Percentiles rank a stretch among this genome's conserved stretches.
Evolutionary conservation across 2,797 vertebrate species (phyloP).

Genomic region (Tokudaia tokunoshimensis): DNA sequence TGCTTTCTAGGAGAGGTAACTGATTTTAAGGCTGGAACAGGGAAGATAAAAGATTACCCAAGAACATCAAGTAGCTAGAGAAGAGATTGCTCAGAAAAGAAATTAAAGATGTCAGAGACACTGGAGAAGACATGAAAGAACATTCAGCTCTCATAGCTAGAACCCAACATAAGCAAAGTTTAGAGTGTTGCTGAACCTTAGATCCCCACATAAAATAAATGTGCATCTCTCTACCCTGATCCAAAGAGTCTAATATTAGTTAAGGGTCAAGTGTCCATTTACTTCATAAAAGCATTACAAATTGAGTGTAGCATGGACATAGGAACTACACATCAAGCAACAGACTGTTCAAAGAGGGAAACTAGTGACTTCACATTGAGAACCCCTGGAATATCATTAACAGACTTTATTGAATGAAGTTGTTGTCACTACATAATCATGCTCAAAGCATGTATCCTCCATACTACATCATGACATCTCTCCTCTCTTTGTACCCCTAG

Average conservation of each 20-base stretch:
- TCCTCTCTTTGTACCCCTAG: background rate
- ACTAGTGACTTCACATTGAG: background rate
- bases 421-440: background rate
- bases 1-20: background rate
- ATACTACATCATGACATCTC: background rate
- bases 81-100: background rate
- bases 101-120: background rate
- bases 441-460: no score
- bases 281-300: background rate
- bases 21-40: background rate
- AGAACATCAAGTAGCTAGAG: background rate
- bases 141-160: background rate
- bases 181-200: background rate
- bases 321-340: background rate
- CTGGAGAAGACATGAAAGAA: background rate
- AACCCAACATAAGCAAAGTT: background rate
- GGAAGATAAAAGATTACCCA: background rate
- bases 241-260: background rate
- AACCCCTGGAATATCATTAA: background rate
- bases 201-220: background rate
- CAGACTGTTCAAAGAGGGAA: background rate
- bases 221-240: background rate
- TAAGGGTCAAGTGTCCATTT: background rate
- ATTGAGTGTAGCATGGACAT: background rate
- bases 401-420: background rate